phyloP scores from a whole-genome alignment of 2,113 vertebrate species.

The Oncorhynchus masou region DNA sequence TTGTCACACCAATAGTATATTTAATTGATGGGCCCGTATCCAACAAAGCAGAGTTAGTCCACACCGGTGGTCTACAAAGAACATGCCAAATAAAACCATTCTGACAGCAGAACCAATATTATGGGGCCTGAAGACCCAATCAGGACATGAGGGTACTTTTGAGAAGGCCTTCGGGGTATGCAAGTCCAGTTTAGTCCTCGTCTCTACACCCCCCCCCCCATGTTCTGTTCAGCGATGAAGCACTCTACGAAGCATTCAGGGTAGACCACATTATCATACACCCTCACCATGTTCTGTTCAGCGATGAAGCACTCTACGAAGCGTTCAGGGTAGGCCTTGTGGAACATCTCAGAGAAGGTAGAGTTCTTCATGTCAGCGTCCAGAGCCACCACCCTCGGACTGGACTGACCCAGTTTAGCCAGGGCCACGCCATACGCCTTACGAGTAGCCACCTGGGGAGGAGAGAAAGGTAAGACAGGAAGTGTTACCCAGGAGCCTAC shows the following conservation, averaged over 20 bases:
- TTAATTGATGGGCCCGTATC: too few relatives aligned
- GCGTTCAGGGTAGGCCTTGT: conserved; percentile 79
- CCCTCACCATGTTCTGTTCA: conserved; percentile 83
- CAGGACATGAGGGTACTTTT: too few relatives aligned
- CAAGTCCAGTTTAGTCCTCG: too few relatives aligned
- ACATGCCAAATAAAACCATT: too few relatives aligned
- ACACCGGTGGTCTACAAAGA: too few relatives aligned
- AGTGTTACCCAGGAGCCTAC: too few relatives aligned
- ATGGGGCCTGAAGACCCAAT: too few relatives aligned
- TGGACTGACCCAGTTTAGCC: conserved; percentile 67
- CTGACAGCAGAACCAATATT: too few relatives aligned
- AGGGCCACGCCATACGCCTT: conserved; percentile 73
- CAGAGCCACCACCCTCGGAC: conserved; percentile 77
- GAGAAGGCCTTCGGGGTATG: too few relatives aligned
- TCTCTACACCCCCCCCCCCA: conserved; percentile 61
- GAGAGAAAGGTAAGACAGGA: background rate
- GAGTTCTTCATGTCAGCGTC: conserved; percentile 86
- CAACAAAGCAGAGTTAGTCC: too few relatives aligned
- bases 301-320: conserved; percentile 86
- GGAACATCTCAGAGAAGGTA: conserved; percentile 82
- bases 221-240: conserved; percentile 85
- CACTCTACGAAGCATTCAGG: conserved; percentile 85
- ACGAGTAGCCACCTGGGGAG: conserved; percentile 52
- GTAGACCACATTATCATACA: conserved; percentile 46
- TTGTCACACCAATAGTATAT: too few relatives aligned